A percentile compares a stretch with the other conserved stretches of the same genome.
Evolutionary conservation across 2,113 vertebrate genomes (phyloP).

Genomic region (Protobothrops mucrosquamatus): DNA sequence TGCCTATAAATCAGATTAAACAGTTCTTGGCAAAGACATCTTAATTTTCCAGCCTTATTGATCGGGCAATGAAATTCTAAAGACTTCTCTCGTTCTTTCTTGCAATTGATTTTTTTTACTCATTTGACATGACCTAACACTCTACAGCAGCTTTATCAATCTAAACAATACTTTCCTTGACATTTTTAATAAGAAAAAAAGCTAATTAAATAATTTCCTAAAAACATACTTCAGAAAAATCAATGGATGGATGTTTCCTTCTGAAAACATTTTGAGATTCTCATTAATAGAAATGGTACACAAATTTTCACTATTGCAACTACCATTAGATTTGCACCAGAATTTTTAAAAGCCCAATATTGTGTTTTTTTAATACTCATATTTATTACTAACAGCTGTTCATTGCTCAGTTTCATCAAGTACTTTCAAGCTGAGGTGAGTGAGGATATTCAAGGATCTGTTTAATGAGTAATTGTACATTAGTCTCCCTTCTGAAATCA

Average conservation of each 20-base stretch:
- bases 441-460: background rate
- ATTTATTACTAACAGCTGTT: background rate
- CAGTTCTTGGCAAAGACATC: background rate
- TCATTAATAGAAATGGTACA: background rate
- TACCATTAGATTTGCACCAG: background rate
- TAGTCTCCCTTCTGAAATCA: background rate
- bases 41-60: background rate
- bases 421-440: background rate
- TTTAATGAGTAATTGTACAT: background rate
- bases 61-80: background rate
- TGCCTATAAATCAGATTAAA: background rate
- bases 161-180: background rate
- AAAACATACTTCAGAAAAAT: background rate
- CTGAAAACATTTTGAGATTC: conserved; percentile 1
- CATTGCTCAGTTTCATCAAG: background rate
- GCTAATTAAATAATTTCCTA: conserved; percentile 1
- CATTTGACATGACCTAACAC: background rate
- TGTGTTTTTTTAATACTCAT: background rate
- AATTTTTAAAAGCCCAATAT: background rate
- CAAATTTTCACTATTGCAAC: background rate
- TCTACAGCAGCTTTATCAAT: background rate
- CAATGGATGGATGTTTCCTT: background rate
- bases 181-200: background rate
- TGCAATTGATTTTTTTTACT: background rate
- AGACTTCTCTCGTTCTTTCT: background rate